Percentiles rank a stretch among this genome's conserved stretches.
Evolutionary conservation across 2,113 vertebrate genomes (phyloP).

Genomic region (Pelusios castaneus): DNA sequence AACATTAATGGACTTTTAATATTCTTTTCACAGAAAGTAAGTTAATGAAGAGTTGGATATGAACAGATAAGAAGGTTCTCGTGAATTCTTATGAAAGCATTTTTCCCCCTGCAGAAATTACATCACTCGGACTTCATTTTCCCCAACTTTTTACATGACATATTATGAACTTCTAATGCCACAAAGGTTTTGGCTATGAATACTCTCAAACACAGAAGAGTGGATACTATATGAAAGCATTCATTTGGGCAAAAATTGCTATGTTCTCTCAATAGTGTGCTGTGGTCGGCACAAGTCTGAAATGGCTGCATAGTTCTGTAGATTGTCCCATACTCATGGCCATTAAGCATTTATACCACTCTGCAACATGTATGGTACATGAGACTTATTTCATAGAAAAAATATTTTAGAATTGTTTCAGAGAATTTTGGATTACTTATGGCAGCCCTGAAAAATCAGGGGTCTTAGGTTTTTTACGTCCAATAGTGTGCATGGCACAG

Average conservation of each 20-base stretch:
- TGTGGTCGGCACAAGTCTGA: neutral
- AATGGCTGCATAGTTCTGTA: neutral
- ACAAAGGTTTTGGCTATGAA: neutral
- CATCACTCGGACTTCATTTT: neutral
- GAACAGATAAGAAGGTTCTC: neutral
- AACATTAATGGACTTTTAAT: neutral
- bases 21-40: neutral
- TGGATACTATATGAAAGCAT: neutral
- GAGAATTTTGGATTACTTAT: neutral
- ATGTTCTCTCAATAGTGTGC: neutral
- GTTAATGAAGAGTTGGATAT: neutral
- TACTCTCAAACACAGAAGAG: neutral
- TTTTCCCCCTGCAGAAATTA: neutral
- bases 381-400: neutral
- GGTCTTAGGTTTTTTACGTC: neutral
- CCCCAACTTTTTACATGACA: neutral
- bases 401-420: neutral
- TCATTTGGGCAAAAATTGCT: neutral
- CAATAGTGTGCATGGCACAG: neutral
- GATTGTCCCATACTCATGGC: neutral
- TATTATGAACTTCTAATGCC: neutral
- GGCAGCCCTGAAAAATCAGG: neutral
- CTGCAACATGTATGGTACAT: neutral
- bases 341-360: neutral
- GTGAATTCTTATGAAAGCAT: neutral